Conservation (phyloP, 2,888 invertebrate genomes). For the Melitaea athalia region DNA sequence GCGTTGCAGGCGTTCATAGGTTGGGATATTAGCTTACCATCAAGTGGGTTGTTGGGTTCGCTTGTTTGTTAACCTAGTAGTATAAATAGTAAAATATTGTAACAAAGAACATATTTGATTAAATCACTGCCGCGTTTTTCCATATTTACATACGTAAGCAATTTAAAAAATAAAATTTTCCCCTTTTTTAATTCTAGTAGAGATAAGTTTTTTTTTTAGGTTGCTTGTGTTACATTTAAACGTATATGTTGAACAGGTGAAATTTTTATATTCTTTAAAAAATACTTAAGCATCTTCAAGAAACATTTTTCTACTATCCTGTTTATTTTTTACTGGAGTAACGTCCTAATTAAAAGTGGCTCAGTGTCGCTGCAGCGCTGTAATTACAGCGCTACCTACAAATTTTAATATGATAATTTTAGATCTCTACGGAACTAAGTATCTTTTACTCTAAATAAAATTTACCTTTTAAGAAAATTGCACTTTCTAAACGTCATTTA, state of each 20-base stretch:
- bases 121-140: too few relatives aligned
- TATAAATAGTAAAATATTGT: too few relatives aligned
- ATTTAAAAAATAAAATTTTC: too few relatives aligned
- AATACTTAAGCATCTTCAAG: background rate
- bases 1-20: too few relatives aligned
- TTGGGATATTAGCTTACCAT: too few relatives aligned
- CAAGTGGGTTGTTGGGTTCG: too few relatives aligned
- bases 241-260: background rate
- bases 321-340: background rate
- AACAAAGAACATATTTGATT: too few relatives aligned
- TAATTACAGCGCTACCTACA: conserved; percentile 21
- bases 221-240: background rate
- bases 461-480: background rate
- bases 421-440: background rate
- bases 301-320: background rate
- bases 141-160: too few relatives aligned
- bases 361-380: conserved; percentile 11
- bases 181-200: too few relatives aligned
- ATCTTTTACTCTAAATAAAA: background rate
- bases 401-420: conserved; percentile 18
- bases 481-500: background rate
- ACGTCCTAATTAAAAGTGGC: conserved; percentile 12
- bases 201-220: too few relatives aligned
- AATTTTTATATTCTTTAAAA: background rate
- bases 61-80: too few relatives aligned